phyloP scores from a whole-genome alignment of 2,797 vertebrate genomes.

The Tangara arthus region DNA sequence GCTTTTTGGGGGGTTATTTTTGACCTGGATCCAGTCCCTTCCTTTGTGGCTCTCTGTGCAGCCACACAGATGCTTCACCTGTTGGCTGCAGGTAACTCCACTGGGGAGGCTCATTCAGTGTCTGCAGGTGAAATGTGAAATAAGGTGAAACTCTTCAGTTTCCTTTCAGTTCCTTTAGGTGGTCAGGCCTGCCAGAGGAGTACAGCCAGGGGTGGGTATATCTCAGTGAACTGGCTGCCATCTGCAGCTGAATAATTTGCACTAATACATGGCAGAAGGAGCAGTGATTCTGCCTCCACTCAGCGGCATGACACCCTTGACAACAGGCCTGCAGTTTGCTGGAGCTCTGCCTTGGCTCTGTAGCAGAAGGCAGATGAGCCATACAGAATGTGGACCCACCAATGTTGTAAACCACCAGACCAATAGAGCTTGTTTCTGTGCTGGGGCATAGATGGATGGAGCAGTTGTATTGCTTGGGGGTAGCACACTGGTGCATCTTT shows the following conservation, averaged over 20 bases:
- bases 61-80: background rate
- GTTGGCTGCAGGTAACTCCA: background rate
- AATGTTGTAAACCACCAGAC: accelerated
- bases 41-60: background rate
- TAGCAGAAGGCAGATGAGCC: background rate
- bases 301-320: background rate
- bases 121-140: background rate
- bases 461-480: background rate
- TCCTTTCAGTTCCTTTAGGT: background rate
- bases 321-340: background rate
- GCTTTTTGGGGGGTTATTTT: background rate
- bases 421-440: background rate
- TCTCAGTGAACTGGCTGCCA: background rate
- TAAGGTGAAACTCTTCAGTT: background rate
- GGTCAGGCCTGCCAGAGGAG: background rate
- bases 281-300: accelerated
- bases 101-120: background rate
- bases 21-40: background rate
- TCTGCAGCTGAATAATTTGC: background rate
- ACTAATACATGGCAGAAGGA: background rate
- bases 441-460: background rate
- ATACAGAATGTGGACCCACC: background rate
- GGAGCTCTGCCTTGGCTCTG: background rate
- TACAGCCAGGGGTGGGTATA: background rate
- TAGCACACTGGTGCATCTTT: background rate